Base-by-base conservation (phyloP, 2,797 vertebrate genomes). In the Spinus olivaceus region DNA sequence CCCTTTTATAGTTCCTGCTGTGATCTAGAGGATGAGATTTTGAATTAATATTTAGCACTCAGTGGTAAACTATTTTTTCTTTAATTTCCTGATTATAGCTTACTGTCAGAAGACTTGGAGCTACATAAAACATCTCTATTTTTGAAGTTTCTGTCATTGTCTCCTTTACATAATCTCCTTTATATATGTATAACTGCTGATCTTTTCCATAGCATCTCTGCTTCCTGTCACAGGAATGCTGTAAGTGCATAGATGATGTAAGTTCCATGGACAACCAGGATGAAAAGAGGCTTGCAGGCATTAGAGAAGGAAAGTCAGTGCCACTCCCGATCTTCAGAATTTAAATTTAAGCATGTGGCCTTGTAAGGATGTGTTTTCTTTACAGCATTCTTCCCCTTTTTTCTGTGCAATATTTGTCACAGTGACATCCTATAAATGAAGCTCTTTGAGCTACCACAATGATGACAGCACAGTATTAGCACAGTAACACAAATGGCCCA, bases 81-180 rank as follows among this genome's bases (percentile, higher is more conserved):
- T 22, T n/a, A 86, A 70, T 82, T 94, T 12, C 66, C 83, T 86
- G 21, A 47, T 94, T 96, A 50, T 35, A 94, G 74, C 71, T 95
- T 89, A 93, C 73, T 65, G 91, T 88, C 42, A 94, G 88, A 72
- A 96, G 90, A 42, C 32, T 96, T 80, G 94, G 77, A 91, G 74
- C 72, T 92, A 47, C 73, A 77, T 92, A 96, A 91, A 97, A 95
- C 39, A 65, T 64, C 63, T 88, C 64, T 64, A 74, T 81, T 72
- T 97, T 97, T 95, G 86, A 21, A 44, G 37, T 96, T 61, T 97
- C 95, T 57, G 24, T 82, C 51, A 66, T 97, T 71, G 47, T 96
- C 17, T 95, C 88, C 74, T 93, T 97, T 66, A 67, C 88, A 9
- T 90, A 74, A 42, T 96, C 19, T 94, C 88, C 72, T 94, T 97